phyloP scores from a whole-genome alignment of 2,888 invertebrate species.

The Nysson spinosus region DNA sequence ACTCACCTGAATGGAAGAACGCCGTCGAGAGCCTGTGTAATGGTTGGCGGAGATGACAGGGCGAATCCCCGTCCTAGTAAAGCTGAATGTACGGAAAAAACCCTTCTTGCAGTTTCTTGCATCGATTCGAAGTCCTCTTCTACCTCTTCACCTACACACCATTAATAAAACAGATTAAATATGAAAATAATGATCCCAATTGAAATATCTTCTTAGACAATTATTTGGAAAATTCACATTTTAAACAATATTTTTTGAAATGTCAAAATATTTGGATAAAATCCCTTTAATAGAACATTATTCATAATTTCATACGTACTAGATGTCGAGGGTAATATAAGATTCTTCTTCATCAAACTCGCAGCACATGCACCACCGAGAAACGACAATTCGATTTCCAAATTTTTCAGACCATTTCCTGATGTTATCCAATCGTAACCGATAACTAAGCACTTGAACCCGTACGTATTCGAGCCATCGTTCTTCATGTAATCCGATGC shows the following conservation, averaged over 20 bases:
- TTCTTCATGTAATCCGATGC: constrained; percentile 96
- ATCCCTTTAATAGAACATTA: too few relatives aligned
- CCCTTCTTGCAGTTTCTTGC: constrained; percentile 80
- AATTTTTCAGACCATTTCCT: constrained; percentile 80
- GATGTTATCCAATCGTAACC: constrained; percentile 88
- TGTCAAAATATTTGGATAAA: constrained; percentile 18
- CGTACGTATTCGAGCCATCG: constrained; percentile 88
- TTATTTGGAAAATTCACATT: too few relatives aligned
- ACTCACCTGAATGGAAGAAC: constrained; percentile 89
- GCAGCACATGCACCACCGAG: constrained; percentile 95
- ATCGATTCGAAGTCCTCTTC: constrained; percentile 85
- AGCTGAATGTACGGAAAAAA: constrained; percentile 82
- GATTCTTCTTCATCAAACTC: constrained; percentile 90
- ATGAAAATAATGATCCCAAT: neutral
- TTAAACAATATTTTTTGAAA: constrained; percentile 7
- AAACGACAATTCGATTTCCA: constrained; percentile 94
- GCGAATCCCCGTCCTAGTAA: constrained; percentile 94
- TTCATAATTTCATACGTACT: constrained; percentile 75
- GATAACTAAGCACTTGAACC: constrained; percentile 88
- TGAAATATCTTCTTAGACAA: too few relatives aligned
- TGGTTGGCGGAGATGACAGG: constrained; percentile 89
- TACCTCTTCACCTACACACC: constrained; percentile 80
- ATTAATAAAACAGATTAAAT: constrained; percentile 3
- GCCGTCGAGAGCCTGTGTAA: constrained; percentile 94
- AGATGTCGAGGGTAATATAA: constrained; percentile 82